Percentiles rank a stretch among this genome's conserved stretches.
Conservation (phyloP, 35 echinoderm and acorn worm species). For the Hemicentrotus pulcherrimus region DNA sequence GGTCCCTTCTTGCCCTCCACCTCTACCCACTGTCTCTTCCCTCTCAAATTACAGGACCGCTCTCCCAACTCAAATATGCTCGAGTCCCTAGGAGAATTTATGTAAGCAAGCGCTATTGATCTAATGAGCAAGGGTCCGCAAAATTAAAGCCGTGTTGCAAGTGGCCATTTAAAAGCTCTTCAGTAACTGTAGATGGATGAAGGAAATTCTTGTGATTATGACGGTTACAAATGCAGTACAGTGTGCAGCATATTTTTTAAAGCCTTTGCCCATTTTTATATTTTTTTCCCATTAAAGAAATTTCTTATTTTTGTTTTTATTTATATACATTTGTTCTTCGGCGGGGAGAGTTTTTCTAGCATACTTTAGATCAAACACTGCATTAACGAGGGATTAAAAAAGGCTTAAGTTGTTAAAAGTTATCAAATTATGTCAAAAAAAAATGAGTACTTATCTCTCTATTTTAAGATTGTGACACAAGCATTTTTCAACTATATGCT, state of each 20-base stretch:
- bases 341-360: no score
- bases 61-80: slow-evolving; percentile 17
- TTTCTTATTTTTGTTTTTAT: no score
- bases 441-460: no score
- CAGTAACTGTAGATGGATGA: neutral
- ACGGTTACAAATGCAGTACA: neutral
- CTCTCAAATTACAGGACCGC: neutral
- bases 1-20: neutral
- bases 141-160: neutral
- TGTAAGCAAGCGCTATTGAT: slow-evolving; percentile 11
- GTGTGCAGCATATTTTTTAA: neutral
- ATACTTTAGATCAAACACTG: no score
- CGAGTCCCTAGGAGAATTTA: neutral
- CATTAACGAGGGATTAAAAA: no score
- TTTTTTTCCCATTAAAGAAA: neutral
- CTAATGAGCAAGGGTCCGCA: neutral
- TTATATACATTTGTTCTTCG: no score
- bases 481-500: no score
- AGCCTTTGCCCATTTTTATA: no score
- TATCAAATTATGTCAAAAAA: no score
- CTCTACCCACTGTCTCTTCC: neutral
- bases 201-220: neutral
- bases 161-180: slow-evolving; percentile 14
- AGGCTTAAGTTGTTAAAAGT: no score
- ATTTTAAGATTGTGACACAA: no score